A percentile compares a stretch with the other conserved stretches of the same genome.
These are phyloP conservation scores for Dolichoris vasculosae DNA, from an alignment of 1,140 invertebrate species.

Conservation along the genomic window DNA sequence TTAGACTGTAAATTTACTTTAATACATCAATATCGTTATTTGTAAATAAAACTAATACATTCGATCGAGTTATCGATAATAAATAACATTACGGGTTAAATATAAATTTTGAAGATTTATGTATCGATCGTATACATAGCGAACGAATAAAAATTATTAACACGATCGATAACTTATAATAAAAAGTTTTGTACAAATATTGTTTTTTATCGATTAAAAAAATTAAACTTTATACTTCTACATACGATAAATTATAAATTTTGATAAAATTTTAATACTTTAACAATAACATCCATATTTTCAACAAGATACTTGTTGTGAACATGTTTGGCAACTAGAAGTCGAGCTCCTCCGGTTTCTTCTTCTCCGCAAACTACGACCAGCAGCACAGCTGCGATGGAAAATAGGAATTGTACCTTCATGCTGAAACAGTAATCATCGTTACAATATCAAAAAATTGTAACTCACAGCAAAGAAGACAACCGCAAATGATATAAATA, in stretches of 20 bases:
- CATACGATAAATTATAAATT: neutral
- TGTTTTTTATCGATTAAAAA: no score
- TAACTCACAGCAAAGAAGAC: neutral
- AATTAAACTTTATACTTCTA: no score
- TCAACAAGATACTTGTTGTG: conserved; percentile 99
- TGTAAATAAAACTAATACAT: no score
- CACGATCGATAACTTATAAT: no score
- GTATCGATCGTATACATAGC: no score
- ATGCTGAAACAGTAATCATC: conserved; percentile 64
- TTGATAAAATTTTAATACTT: conserved; percentile 73
- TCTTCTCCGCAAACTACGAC: conserved; percentile 77
- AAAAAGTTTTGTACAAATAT: no score
- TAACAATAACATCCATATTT: conserved; percentile 96
- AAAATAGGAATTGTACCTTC: conserved; percentile 65
- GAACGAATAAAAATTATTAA: no score
- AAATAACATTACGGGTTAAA: no score
- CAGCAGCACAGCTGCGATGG: conserved; percentile 64
- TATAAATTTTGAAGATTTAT: no score
- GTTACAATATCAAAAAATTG: neutral
- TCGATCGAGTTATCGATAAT: no score
- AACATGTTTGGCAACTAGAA: conserved; percentile 91
- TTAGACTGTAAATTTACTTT: no score
- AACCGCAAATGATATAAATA: neutral
- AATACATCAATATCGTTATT: no score
- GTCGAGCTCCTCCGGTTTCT: conserved; percentile 77